Base-by-base conservation (phyloP, 92 coral and sea anemone species). In the Siderastrea siderea region DNA sequence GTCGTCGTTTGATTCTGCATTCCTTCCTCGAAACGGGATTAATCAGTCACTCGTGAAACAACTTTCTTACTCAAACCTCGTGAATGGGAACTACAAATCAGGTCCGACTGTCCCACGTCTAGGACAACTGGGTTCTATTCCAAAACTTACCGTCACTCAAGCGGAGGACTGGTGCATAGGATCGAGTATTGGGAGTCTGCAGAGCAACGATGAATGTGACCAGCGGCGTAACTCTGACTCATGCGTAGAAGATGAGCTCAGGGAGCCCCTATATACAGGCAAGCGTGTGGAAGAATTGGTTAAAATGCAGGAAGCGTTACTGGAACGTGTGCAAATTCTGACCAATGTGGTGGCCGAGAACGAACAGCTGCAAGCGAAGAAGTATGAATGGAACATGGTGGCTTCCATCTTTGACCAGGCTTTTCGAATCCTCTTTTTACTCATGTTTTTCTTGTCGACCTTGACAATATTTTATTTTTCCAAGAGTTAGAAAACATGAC, bases 331-430 rank as follows among this genome's bases (percentile, higher is more conserved):
- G 5, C 57, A 84, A 14, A 81, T 77, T 7, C 61, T 88, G 74
- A 7, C 74, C 49, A 51, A 54, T 14, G 91, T 81, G 0, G 91
- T 79, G 48, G 69, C 84, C 62, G 90, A 92, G 12, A 91, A 92
- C 77, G 95, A 92, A 51, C 73, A 88, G 13, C 55, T 82, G 67
- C 78, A 84, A 68, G 91, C 74, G 19, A 92, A 90, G 79, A 94
- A 92, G 63, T 81, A 90, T 49, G 98, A 96, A 68, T 96, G 98
- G 98, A 93, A 85, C 50, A 58, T 92, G 57, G 98, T 90, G 1
- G 96, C 97, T 4, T 81, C 82, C 69, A 96, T 96, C 53, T 76
- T 96, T 15, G 98, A 96, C 62, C 88, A 91, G 50, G 91, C 91
- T n/a, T 96, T 91, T 80, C 83, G 95, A 69, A 85, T 92, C 59